Base-by-base conservation (phyloP, 2,113 vertebrate genomes). In the Myiozetetes cayanensis region DNA sequence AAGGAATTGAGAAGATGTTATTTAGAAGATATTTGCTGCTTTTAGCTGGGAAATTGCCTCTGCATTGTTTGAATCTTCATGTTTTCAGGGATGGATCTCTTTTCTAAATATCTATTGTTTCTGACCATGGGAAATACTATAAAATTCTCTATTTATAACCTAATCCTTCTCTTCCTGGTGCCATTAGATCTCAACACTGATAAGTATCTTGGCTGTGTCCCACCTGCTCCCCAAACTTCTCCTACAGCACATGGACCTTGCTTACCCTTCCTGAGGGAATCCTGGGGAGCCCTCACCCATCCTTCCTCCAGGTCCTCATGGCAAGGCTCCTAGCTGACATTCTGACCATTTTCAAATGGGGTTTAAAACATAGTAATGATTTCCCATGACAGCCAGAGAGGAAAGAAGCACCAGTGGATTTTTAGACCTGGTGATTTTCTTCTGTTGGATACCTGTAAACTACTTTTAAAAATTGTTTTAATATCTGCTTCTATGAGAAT, bases 241-340 rank as follows among this genome's bases (percentile, higher is more conserved):
- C 9, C 28, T 58, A 3, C 27, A 39, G 27, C 23, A 39, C 10
- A 16, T 0, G 0, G 12, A 41, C 10, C 6, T 58, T 10, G 1
- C 10, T 46, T 21, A 67, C 3, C 18, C 15, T 83, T 67, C 23
- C 31, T 4, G 2, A 18, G 7, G 12, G 14, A 8, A 68, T 8
- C 8, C 24, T 23, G 27, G 41, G 25, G 20, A 46, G 6, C 3
- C 4, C 31, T 31, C 39, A 56, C 14, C 21, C 23, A 30, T 10
- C 9, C 56, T 66, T 59, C 33, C 52, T 21, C 10, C 20, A 23
- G 31, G 20, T 14, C 67, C 56, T 55, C 44, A 7, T 4, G 6
- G 11, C 14, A 59, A 65, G 20, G 16, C 5, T 85, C 12, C 49
- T 23, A 33, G 28, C 4, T 52, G 25, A 35, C 14, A 6, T 28